A percentile compares a stretch with the other conserved stretches of the same genome.
These are phyloP conservation scores for Chondrilla cf. caribensis DNA, from an alignment of 37 sponge, comb jelly and placozoan genomes.

Conservation along the genomic window DNA sequence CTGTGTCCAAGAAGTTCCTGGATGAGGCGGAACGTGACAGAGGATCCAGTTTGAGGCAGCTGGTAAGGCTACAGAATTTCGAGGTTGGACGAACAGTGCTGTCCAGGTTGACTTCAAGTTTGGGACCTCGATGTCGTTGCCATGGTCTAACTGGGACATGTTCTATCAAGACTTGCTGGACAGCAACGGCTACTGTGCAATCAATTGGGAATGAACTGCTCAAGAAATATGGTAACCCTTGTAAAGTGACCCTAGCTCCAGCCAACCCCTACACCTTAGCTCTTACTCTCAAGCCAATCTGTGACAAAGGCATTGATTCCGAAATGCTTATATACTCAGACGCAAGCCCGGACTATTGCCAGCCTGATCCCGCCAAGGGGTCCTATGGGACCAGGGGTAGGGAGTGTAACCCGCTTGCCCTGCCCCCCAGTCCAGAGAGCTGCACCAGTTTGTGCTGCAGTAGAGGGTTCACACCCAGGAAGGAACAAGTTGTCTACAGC, in stretches of 20 bases:
- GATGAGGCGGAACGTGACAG: constrained; percentile 5
- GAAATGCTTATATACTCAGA: neutral
- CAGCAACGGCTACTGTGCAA: neutral
- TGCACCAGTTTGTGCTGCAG: neutral
- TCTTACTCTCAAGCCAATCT: neutral
- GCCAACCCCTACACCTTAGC: neutral
- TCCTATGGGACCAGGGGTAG: neutral
- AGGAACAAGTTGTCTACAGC: neutral
- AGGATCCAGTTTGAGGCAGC: constrained; percentile 1
- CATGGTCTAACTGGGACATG: constrained; percentile 70
- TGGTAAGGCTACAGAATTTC: neutral
- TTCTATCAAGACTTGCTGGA: constrained; percentile 58
- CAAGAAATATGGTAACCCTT: constrained; percentile 21
- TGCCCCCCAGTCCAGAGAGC: neutral
- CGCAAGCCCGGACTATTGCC: neutral
- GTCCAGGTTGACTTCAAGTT: neutral
- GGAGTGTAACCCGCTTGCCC: neutral
- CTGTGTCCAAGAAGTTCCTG: neutral
- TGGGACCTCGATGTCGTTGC: constrained; percentile 29
- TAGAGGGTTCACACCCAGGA: neutral
- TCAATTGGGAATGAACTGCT: constrained; percentile 30
- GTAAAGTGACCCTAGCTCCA: constrained; percentile 1
- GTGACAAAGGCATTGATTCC: neutral
- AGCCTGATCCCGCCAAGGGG: neutral
- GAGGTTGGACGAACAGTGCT: neutral